phyloP scores from a whole-genome alignment of 2,113 vertebrate species.

The Dipodomys stephensi region DNA sequence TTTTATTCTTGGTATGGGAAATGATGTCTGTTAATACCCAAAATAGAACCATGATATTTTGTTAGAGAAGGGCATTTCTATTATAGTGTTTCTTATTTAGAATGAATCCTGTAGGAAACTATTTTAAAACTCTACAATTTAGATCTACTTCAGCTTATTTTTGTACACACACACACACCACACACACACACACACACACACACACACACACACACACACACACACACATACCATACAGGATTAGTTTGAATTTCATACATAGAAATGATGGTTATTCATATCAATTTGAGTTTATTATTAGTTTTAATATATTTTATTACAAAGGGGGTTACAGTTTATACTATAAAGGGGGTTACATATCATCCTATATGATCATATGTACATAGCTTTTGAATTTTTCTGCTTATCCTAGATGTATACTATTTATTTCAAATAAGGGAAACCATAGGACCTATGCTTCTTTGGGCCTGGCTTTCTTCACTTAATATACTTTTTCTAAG shows the following conservation, averaged over 20 bases:
- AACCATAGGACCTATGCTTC: too few species aligned
- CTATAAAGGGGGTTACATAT: too few species aligned
- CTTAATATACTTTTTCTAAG: too few species aligned
- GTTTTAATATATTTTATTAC: too few species aligned
- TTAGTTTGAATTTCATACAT: neutral
- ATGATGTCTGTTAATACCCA: slow-evolving; percentile 66
- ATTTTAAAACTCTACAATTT: neutral
- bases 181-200: neutral
- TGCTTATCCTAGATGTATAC: too few species aligned
- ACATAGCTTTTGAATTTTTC: too few species aligned
- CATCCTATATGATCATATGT: too few species aligned
- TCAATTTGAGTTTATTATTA: neutral
- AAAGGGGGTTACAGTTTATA: too few species aligned
- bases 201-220: too few species aligned
- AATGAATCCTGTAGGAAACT: slow-evolving; percentile 40
- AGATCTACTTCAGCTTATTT: neutral
- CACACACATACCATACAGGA: neutral
- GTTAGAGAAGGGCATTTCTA: neutral
- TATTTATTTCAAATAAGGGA: too few species aligned
- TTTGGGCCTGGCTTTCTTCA: too few species aligned
- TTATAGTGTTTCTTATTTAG: slow-evolving; percentile 60
- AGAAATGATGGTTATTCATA: neutral
- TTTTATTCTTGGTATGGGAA: slow-evolving; percentile 73
- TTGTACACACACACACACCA: neutral
- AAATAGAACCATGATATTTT: slow-evolving; percentile 65